Percentiles rank a stretch among this genome's conserved stretches.
These are phyloP conservation scores for Diprion similis DNA, from an alignment of 1,140 invertebrate genomes.

Conservation along the genomic window DNA sequence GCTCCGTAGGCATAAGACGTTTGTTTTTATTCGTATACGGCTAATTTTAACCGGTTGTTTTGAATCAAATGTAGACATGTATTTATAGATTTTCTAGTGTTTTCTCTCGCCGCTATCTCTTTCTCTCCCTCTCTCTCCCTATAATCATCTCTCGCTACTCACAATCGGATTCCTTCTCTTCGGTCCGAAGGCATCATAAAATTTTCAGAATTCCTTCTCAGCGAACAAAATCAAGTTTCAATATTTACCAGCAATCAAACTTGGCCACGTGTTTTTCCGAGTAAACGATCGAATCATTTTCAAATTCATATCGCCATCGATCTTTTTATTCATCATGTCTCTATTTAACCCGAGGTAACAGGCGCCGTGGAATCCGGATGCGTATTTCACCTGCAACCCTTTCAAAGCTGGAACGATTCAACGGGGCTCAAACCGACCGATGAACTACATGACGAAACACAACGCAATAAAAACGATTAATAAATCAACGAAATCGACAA, in stretches of 20 bases:
- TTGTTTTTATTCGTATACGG: conserved; percentile 6
- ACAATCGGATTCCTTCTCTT: background rate
- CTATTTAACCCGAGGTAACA: too few species aligned
- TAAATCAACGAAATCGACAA: background rate
- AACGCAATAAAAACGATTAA: background rate
- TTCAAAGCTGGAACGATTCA: background rate
- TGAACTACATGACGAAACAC: background rate
- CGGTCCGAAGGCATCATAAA: background rate
- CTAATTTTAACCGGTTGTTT: conserved; percentile 16
- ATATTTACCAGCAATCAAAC: background rate
- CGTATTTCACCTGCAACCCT: too few species aligned
- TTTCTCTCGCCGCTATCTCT: background rate
- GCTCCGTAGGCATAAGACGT: background rate
- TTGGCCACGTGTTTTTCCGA: background rate
- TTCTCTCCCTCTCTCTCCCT: background rate
- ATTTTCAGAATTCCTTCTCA: background rate
- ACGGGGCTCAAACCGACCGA: background rate
- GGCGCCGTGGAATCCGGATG: too few species aligned
- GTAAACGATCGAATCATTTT: too few species aligned
- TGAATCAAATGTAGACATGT: background rate
- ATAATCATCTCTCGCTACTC: background rate
- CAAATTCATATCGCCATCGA: too few species aligned
- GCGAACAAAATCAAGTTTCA: background rate
- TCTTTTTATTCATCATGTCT: too few species aligned
- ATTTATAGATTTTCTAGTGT: conserved; percentile 11